Evolutionary conservation across 2,113 vertebrate species (phyloP), one percentile per base, ranked within the genome.

Genomic region (Agelaius tricolor): DNA sequence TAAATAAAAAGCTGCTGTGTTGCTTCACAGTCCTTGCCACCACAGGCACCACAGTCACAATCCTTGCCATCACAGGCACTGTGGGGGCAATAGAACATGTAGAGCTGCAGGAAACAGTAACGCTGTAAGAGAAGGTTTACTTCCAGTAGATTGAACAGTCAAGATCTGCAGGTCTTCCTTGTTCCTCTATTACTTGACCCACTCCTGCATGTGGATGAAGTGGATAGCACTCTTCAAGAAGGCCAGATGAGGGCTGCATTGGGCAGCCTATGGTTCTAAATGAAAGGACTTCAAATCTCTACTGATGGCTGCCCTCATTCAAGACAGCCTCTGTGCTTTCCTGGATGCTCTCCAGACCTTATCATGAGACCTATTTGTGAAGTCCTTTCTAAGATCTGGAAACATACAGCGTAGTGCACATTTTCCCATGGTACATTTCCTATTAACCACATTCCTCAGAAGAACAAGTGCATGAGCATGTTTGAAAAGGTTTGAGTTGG

Each of bases 381-480:
- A 63, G 28, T 44, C 6, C 27, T 41, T 49, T 37, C 26, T n/a
- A 62, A 41, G 5, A 54, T 27, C 33, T 66, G 55, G 9, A 17
- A 49, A 33, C 28, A 39, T 23, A 14, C 1, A 3, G 4, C 17
- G 37, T 21, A 44, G 11, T 10, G 13, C 39, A 22, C 9, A 31
- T 13, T 68, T 7, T 89, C 30, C 30, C 0, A 0, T 28, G 27
- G 21, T 18, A 33, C 30, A 21, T 26, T 86, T 83, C 39, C 27
- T 76, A 10, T 33, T 47, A 61, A 47, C n/a, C 15, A 20, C 20
- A 22, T 39, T 79, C 15, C 49, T 65, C 0, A 4, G 17, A 91
- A 90, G 33, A 11, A 4, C 52, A 84, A 12, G 7, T 35, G 10
- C 33, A 44, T 0, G 3, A 6, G 3, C 18, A 0, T 18, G 8